Percentiles rank a stretch among this genome's conserved stretches.
phyloP scores from a whole-genome alignment of 2,797 vertebrate species.

The Danio aesculapii region DNA sequence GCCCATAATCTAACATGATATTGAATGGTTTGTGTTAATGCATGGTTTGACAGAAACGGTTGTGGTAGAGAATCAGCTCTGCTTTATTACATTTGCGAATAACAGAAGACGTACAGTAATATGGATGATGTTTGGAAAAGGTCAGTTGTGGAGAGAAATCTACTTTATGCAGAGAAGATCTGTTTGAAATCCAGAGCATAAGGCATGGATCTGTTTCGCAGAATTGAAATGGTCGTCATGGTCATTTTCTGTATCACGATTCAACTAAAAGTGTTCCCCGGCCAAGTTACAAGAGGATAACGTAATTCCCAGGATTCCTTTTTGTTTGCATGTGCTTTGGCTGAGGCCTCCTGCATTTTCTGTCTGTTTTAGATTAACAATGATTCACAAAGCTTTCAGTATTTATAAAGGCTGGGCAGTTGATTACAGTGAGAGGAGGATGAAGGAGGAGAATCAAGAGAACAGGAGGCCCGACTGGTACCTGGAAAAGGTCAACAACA shows the following conservation, averaged over 20 bases:
- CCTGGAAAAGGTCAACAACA: constrained; percentile 47
- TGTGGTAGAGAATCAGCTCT: background rate
- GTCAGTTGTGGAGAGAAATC: background rate
- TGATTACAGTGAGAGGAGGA: constrained; percentile 21
- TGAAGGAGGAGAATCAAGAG: constrained; percentile 2
- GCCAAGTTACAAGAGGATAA: constrained; percentile 32
- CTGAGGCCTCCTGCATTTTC: background rate
- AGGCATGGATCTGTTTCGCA: background rate
- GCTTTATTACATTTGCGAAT: constrained; percentile 1
- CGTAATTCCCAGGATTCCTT: constrained; percentile 21
- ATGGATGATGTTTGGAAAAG: constrained; percentile 3
- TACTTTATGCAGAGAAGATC: background rate
- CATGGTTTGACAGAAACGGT: background rate
- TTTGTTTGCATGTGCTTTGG: constrained; percentile 24
- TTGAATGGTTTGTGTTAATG: background rate
- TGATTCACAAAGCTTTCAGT: constrained; percentile 8
- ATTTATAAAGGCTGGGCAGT: constrained; percentile 28
- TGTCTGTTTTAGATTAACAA: constrained; percentile 39
- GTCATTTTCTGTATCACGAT: background rate
- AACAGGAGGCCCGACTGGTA: constrained; percentile 22
- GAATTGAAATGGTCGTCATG: constrained; percentile 5
- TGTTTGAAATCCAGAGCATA: background rate
- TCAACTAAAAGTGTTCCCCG: constrained; percentile 11
- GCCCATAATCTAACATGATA: no score
- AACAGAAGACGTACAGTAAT: constrained; percentile 21